Percentiles rank a stretch among this genome's conserved stretches.
These are phyloP conservation scores for Drosophila incognita DNA, from an alignment of 2,888 invertebrate species.

Conservation along the genomic window DNA sequence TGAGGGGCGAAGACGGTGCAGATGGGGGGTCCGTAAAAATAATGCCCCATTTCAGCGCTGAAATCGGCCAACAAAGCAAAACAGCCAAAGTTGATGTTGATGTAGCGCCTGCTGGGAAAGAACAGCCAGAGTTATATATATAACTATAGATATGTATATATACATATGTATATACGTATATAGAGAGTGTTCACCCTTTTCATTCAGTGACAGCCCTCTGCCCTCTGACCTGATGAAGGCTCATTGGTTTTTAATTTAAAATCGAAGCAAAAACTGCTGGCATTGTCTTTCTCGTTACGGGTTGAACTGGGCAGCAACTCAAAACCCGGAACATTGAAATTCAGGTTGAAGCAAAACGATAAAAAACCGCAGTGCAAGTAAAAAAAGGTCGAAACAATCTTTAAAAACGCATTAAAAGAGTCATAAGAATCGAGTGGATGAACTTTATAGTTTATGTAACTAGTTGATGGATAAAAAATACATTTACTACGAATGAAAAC, in stretches of 20 bases:
- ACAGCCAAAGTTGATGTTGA: constrained; percentile 60
- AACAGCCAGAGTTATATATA: not conserved
- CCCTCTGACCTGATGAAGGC: constrained; percentile 52
- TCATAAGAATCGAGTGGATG: not conserved
- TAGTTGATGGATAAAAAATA: not conserved
- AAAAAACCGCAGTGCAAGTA: not conserved
- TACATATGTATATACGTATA: not conserved
- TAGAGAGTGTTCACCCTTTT: constrained; percentile 62
- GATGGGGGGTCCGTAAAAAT: constrained; percentile 56
- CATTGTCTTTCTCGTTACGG: constrained; percentile 1
- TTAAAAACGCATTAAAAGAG: not conserved
- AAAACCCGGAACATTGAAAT: not conserved
- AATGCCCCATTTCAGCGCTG: constrained; percentile 62
- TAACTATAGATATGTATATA: not conserved
- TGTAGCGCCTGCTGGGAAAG: constrained; percentile 33
- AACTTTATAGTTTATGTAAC: not conserved
- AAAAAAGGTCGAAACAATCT: not conserved
- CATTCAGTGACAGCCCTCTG: constrained; percentile 61
- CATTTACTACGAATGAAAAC: not conserved
- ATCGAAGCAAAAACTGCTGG: constrained; percentile 48
- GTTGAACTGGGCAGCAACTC: constrained; percentile 1
- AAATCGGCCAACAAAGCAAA: constrained; percentile 68
- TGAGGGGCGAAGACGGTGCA: not conserved
- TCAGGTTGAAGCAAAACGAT: not conserved
- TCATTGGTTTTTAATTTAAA: constrained; percentile 72